Evolutionary conservation across 64 coral and sea anemone species (phyloP).

Genomic region (Dendronephthya gigantea): DNA sequence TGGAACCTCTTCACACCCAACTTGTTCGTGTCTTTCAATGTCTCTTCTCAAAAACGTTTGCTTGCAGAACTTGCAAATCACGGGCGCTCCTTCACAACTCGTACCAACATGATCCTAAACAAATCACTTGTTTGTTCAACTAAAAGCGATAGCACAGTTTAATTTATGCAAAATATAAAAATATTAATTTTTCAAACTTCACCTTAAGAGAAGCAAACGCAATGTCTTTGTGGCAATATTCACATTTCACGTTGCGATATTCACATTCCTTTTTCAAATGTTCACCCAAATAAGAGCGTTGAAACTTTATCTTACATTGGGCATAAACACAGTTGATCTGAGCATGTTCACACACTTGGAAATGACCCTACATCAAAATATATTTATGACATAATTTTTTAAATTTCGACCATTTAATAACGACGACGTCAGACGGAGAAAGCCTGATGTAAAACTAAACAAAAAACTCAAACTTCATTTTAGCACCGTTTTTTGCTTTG

Average conservation of each 20-base stretch:
- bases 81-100: background rate
- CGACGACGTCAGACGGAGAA: background rate
- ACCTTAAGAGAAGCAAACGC: background rate
- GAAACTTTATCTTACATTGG: background rate
- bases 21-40: background rate
- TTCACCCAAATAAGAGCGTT: background rate
- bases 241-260: background rate
- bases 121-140: too few relatives aligned
- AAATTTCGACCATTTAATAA: background rate
- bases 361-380: background rate
- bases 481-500: too few relatives aligned
- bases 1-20: background rate
- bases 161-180: background rate
- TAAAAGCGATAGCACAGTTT: too few relatives aligned
- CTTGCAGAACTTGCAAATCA: background rate
- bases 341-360: background rate
- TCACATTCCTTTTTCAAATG: constrained; percentile 1
- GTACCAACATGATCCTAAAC: background rate
- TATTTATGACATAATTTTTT: background rate
- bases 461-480: too few relatives aligned
- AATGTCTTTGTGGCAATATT: background rate
- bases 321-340: background rate
- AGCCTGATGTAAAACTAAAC: too few relatives aligned
- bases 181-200: background rate
- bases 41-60: background rate